phyloP scores from a whole-genome alignment of 2,113 vertebrate species.

The Platycercus adscitus region DNA sequence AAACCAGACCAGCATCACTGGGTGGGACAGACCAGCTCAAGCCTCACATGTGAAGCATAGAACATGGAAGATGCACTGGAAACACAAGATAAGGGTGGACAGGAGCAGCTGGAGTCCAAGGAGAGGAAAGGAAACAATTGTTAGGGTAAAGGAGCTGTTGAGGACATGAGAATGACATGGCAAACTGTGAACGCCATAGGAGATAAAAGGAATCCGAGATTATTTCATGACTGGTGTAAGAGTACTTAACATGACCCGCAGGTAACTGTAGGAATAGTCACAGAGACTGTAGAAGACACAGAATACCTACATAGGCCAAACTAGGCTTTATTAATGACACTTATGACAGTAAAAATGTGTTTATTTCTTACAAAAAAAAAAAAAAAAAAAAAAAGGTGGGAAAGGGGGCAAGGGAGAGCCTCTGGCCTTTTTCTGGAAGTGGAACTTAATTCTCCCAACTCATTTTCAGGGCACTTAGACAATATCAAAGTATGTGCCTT shows the following conservation, averaged over 20 bases:
- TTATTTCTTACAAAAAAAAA: not conserved
- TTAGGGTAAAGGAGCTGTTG: not conserved
- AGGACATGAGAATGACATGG: not conserved
- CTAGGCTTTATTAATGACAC: not conserved
- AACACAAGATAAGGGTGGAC: not conserved
- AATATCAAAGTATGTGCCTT: not conserved
- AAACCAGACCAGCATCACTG: not conserved
- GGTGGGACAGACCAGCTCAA: not conserved
- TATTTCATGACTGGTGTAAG: not conserved
- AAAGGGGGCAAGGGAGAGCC: accelerated
- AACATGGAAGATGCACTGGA: not conserved
- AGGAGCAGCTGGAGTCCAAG: not conserved
- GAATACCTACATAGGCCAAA: not conserved
- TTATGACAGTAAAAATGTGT: not conserved
- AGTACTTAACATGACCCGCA: not conserved
- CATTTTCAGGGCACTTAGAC: not conserved
- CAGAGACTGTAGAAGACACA: not conserved
- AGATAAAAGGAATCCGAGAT: not conserved
- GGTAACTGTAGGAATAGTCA: not conserved
- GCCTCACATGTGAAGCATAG: not conserved
- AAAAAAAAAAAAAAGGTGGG: accelerated
- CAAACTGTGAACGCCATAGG: not conserved
- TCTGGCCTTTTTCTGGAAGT: not conserved
- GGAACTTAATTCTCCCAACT: not conserved
- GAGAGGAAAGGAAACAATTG: not conserved